Conservation (phyloP, 2,797 vertebrate genomes). For the Notamacropus eugenii region DNA sequence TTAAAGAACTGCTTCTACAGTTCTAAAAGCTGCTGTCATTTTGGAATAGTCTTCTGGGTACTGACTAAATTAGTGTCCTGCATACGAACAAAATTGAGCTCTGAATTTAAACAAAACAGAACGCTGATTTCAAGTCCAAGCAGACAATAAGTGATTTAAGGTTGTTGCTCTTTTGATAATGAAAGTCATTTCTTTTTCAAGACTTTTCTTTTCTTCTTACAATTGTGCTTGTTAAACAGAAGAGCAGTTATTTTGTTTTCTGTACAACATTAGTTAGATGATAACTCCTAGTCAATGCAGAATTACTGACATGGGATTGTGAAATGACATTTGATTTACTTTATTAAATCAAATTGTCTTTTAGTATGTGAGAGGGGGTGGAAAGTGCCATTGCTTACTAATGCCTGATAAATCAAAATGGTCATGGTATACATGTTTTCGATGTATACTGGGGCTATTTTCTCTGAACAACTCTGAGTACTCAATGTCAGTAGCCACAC, state of each 20-base stretch:
- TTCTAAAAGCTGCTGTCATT: slow-evolving; percentile 21
- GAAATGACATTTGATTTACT: not conserved
- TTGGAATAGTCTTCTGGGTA: slow-evolving; percentile 26
- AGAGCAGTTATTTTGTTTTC: not conserved
- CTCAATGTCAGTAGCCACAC: not conserved
- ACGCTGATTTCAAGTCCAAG: slow-evolving; percentile 24
- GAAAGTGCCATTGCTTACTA: not conserved
- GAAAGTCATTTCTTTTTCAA: slow-evolving; percentile 12
- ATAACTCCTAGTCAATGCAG: not conserved
- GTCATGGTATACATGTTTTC: not conserved
- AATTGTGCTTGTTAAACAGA: slow-evolving; percentile 26
- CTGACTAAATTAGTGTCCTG: slow-evolving; percentile 36
- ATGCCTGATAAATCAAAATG: not conserved
- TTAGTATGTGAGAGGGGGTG: not conserved
- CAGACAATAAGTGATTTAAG: not conserved
- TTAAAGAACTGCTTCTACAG: slow-evolving; percentile 44
- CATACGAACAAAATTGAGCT: not conserved
- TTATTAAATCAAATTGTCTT: slow-evolving; percentile 10
- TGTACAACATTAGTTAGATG: not conserved
- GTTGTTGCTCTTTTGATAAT: slow-evolving; percentile 28
- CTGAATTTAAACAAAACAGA: slow-evolving; percentile 44
- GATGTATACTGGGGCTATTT: not conserved
- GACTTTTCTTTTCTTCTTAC: slow-evolving; percentile 22
- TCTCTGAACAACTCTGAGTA: not conserved
- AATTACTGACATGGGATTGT: not conserved